Base-by-base conservation (phyloP, 35 echinoderm and acorn worm species). In the Heliocidaris erythrogramma region DNA sequence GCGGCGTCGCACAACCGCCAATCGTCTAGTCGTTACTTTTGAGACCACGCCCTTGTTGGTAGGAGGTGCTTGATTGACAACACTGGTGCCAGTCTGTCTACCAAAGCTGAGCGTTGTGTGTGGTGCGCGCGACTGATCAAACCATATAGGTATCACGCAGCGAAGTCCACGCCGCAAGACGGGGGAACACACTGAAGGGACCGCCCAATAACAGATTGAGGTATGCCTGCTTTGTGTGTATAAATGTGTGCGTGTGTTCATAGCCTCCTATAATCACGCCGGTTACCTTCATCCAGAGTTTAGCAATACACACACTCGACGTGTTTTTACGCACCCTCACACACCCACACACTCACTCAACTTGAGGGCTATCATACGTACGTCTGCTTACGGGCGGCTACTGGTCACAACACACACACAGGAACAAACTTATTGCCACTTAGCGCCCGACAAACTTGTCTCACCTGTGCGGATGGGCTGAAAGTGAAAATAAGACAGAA, bases 401-500 rank as follows among this genome's bases (percentile, higher is more conserved):
- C 91, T 48, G 91, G 50, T 92, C 91, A 59, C 50, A 30, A 56
- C 47, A 89, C 87, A 89, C 87, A n/a, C 47, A 52, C 91, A 59
- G 91, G 91, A 49, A 92, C 48, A 92, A 92, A 92, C 91, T 92
- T 92, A 49, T 92, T 59, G 91, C 91, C 91, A 92, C 91, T 92
- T 52, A 92, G 47, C 49, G 87, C 87, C 87, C 87, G 87, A 48
- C 87, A 89, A 89, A 89, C 87, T 89, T 89, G 8, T 89, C 87
- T 89, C 87, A 89, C 87, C 87, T 89, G 87, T 89, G 87, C 87
- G 87, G 87, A 32, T 47, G 87, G 31, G 87, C 47, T 89, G 87
- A 48, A 89, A 89, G 87, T 32, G 87, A 89, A 48, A 89, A 89
- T 17, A 48, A 89, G 87, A 89, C 87, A 89, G 24, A 89, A 32